Percentiles rank a stretch among this genome's conserved stretches.
phyloP scores from a whole-genome alignment of 2,113 vertebrate species.

The Todiramphus saurophagus region DNA sequence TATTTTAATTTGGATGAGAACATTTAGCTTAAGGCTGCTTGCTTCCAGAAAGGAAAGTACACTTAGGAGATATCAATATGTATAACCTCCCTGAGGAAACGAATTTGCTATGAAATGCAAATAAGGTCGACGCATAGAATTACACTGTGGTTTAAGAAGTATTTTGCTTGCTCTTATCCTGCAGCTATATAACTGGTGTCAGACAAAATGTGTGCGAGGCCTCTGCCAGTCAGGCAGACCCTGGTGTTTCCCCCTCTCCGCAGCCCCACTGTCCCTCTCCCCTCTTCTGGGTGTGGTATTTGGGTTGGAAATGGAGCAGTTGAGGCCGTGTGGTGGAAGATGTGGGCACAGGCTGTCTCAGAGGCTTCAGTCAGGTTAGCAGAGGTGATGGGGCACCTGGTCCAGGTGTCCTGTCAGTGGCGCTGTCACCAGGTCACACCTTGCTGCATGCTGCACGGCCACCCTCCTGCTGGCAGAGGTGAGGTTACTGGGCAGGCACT shows the following conservation, averaged over 20 bases:
- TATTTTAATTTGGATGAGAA: neutral
- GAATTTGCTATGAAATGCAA: neutral
- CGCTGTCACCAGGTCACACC: too few species aligned
- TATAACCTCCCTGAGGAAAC: neutral
- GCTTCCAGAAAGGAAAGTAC: neutral
- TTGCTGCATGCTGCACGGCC: neutral
- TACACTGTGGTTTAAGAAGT: neutral
- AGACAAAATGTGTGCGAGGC: neutral
- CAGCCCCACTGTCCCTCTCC: neutral
- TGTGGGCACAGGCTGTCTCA: neutral
- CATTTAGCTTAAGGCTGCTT: constrained; percentile 16
- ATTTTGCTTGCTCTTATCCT: neutral
- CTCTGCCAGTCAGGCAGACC: neutral
- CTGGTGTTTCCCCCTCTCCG: neutral
- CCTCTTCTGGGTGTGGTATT: accelerated
- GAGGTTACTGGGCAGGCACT: neutral
- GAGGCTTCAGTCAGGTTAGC: neutral
- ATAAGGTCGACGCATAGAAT: neutral
- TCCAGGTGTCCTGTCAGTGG: too few species aligned
- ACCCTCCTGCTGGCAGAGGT: accelerated
- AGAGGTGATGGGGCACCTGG: neutral
- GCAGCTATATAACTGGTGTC: neutral
- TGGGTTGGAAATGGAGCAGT: neutral
- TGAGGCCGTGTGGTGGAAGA: neutral
- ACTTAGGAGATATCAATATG: constrained; percentile 29